Conservation (phyloP, 2,113 vertebrate genomes). For the Planiliza haematocheilus region DNA sequence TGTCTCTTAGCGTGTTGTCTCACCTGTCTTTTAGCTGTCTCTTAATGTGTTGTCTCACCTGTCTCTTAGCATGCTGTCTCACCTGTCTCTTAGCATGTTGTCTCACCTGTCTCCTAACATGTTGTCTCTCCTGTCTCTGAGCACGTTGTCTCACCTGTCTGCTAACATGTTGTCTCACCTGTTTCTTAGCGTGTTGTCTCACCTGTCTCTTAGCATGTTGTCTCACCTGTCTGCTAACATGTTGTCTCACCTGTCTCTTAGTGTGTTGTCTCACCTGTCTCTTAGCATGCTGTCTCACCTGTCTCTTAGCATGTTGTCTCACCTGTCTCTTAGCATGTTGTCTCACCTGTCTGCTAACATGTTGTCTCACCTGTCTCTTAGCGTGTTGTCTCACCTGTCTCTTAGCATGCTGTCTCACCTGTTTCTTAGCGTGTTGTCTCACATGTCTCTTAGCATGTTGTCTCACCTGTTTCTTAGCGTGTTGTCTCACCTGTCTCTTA, state of each 20-base stretch:
- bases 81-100: too few relatives aligned
- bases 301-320: too few relatives aligned
- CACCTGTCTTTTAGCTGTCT: too few relatives aligned
- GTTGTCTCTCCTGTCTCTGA: too few relatives aligned
- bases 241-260: background rate
- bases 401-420: background rate
- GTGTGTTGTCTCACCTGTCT: background rate
- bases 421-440: background rate
- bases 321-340: background rate
- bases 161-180: background rate
- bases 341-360: background rate
- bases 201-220: too few relatives aligned
- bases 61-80: too few relatives aligned
- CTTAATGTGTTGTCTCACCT: too few relatives aligned
- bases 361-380: constrained; percentile 4
- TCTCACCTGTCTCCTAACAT: too few relatives aligned
- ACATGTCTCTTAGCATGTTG: background rate
- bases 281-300: background rate
- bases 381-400: too few relatives aligned
- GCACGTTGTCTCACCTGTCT: background rate
- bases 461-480: too few relatives aligned
- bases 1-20: too few relatives aligned
- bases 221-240: background rate
- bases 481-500: background rate
- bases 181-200: too few relatives aligned